These are phyloP conservation scores for Phasianus colchicus DNA, from an alignment of 2,113 vertebrate genomes.

Conservation along the genomic window DNA sequence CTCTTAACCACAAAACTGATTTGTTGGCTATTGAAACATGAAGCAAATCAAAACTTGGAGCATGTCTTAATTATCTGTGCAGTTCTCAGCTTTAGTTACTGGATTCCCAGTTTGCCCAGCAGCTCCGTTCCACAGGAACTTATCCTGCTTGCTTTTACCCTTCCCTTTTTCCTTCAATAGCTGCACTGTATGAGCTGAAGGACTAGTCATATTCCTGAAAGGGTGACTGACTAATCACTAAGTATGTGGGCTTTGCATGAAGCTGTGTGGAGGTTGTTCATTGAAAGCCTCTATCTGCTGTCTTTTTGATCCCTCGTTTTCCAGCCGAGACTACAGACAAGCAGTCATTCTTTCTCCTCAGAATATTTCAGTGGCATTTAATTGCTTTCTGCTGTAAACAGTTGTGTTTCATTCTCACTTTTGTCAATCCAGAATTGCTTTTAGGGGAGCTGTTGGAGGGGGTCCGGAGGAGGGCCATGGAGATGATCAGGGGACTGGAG, in stretches of 20 bases:
- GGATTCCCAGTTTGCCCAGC: not conserved
- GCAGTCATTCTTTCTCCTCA: not conserved
- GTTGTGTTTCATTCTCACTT: conserved; percentile 19
- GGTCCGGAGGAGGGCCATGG: too few species aligned
- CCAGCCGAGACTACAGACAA: not conserved
- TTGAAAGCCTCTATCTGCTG: not conserved
- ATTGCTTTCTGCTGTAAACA: conserved; percentile 6
- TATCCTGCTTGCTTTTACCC: not conserved
- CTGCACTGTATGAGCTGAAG: not conserved
- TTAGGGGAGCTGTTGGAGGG: too few species aligned
- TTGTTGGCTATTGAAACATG: not conserved
- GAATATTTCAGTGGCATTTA: conserved; percentile 3
- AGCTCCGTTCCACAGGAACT: not conserved
- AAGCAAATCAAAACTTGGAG: not conserved
- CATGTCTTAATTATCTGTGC: not conserved
- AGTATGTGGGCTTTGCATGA: not conserved
- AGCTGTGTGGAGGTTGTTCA: not conserved
- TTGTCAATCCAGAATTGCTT: not conserved
- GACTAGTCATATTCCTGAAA: not conserved
- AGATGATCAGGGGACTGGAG: too few species aligned
- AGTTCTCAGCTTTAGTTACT: not conserved
- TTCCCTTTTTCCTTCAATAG: not conserved
- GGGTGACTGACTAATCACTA: not conserved
- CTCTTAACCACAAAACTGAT: not conserved
- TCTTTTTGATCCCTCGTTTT: not conserved